Percentiles rank a stretch among this genome's conserved stretches.
Conservation (phyloP, 1,140 invertebrate genomes). For the Drosophila serrata region DNA sequence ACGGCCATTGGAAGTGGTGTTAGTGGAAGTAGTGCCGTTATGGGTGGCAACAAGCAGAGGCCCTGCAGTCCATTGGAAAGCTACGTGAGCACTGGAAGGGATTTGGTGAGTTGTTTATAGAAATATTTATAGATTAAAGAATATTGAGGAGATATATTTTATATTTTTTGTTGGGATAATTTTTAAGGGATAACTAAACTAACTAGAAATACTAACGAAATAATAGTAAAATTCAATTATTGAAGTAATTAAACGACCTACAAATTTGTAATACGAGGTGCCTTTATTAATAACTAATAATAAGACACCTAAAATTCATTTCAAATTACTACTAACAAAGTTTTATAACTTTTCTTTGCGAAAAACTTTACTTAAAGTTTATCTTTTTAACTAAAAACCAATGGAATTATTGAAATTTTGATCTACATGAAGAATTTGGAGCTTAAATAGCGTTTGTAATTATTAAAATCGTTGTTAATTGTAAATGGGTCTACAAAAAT, state of each 20-base stretch:
- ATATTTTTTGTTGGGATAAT: too few relatives aligned
- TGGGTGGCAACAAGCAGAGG: constrained; percentile 87
- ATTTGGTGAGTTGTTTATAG: constrained; percentile 84
- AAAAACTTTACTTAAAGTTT: background rate
- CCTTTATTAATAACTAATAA: too few relatives aligned
- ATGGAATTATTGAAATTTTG: background rate
- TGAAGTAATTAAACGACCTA: too few relatives aligned
- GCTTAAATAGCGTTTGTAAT: background rate
- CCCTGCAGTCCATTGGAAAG: constrained; percentile 92
- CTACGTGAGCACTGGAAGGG: constrained; percentile 90
- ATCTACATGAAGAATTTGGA: background rate
- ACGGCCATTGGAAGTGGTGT: constrained; percentile 90
- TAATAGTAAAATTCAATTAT: too few relatives aligned
- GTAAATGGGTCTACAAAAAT: background rate
- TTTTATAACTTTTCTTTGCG: background rate
- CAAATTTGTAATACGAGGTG: too few relatives aligned
- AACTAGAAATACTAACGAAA: too few relatives aligned
- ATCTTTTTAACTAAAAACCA: background rate
- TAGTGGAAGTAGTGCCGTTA: constrained; percentile 85
- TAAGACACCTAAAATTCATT: too few relatives aligned
- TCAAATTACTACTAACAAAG: too few relatives aligned
- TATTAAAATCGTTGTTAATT: background rate
- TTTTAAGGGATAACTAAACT: too few relatives aligned
- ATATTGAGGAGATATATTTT: background rate
- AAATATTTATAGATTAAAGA: background rate